Conservation (phyloP, 2,113 vertebrate genomes). For the Eulacestoma nigropectus region DNA sequence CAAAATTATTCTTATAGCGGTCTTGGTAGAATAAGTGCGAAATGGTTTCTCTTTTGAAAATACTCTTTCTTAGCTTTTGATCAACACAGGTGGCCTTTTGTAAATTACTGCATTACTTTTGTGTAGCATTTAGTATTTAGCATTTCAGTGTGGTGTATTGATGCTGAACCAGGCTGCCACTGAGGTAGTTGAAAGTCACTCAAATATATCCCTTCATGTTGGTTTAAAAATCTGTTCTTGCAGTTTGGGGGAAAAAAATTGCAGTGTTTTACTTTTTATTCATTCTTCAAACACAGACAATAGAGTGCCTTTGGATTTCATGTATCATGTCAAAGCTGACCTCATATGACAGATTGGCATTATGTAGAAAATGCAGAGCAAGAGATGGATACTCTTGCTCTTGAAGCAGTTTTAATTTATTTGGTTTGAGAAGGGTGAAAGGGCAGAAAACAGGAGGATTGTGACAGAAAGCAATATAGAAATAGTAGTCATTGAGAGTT, state of each 20-base stretch:
- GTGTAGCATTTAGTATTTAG: background rate
- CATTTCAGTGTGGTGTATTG: background rate
- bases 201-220: background rate
- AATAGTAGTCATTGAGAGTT: background rate
- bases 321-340: background rate
- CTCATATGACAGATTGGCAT: background rate
- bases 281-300: background rate
- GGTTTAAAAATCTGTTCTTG: background rate
- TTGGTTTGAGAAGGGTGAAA: background rate
- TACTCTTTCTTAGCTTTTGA: background rate
- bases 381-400: background rate
- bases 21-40: background rate
- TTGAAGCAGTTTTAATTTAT: background rate
- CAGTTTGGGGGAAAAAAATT: background rate
- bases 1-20: background rate
- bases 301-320: background rate
- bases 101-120: background rate
- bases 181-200: background rate
- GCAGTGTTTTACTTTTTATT: background rate
- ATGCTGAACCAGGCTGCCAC: background rate
- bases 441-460: background rate
- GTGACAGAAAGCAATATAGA: background rate
- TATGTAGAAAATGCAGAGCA: background rate
- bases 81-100: background rate
- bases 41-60: background rate